A percentile compares a stretch with the other conserved stretches of the same genome.
Conservation (phyloP, 2,797 vertebrate species). For the Typhlichthys eigenmanni region DNA sequence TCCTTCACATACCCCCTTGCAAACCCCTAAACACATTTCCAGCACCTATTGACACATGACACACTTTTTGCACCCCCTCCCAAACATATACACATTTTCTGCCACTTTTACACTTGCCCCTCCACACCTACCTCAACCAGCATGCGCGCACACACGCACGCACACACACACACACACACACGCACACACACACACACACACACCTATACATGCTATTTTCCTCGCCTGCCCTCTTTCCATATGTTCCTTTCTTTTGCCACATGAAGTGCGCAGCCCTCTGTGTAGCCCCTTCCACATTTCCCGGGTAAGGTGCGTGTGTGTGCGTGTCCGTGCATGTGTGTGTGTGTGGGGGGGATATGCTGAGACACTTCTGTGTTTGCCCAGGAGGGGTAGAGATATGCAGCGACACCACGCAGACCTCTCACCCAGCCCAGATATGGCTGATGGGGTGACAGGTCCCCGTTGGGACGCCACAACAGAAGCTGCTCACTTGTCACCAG, state of each 20-base stretch:
- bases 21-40: constrained; percentile 48
- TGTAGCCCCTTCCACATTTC: constrained; percentile 41
- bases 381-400: constrained; percentile 67
- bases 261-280: constrained; percentile 60
- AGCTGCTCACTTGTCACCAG: constrained; percentile 68
- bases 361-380: constrained; percentile 56
- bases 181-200: background rate
- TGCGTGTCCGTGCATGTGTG: too few species aligned
- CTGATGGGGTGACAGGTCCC: constrained; percentile 68
- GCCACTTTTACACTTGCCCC: constrained; percentile 59
- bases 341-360: constrained; percentile 16
- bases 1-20: constrained; percentile 43
- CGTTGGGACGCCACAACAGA: constrained; percentile 27
- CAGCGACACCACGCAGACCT: constrained; percentile 63
- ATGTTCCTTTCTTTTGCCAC: constrained; percentile 67
- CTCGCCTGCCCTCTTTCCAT: constrained; percentile 66
- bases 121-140: constrained; percentile 28
- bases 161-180: constrained; percentile 4
- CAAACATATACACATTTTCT: constrained; percentile 51
- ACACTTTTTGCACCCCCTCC: constrained; percentile 58
- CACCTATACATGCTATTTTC: constrained; percentile 30
- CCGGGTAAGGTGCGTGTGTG: too few species aligned
- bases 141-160: constrained; percentile 4
- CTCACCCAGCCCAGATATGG: constrained; percentile 65
- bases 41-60: constrained; percentile 64